Base-by-base conservation (phyloP, 1,140 invertebrate genomes). In the Condylostylus longicornis region DNA sequence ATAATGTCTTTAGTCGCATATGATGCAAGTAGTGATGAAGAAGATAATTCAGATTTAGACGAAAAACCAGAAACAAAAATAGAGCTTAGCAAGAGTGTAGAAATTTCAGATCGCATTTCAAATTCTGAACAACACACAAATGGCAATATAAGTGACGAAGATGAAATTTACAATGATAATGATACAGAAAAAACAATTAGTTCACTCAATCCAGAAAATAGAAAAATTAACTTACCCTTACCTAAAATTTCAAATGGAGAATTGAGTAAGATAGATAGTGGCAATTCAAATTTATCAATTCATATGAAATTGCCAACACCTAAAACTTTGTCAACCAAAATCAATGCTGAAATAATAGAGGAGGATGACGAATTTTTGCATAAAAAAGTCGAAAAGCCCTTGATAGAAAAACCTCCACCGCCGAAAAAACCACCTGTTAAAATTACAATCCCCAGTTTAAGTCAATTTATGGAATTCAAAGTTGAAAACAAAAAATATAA, bases 291-390 rank as follows among this genome's bases (percentile, higher is more conserved):
- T 10, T 10, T 1, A 7, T 6, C 13, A 14, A 25, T 38, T n/a
- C n/a, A 36, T 23, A 23, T 14, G 9, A 28, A 22, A 19, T 7
- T 12, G 7, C 15, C 7, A 7, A 35, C 7, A 17, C 8, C 30
- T 32, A 32, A 32, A 23, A 10, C 29, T 54, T 6, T 22, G 31
- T 1, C 29, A 52, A 14, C 54, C 54, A 7, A 48, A 54, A 29
- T 54, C 54, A 2, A 12, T 1, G 31, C 19, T 20, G 21, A 41
- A 2, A 48, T 67, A 12, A 53, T 61, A 38, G 69, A 72, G 42
- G 62, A 62, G 29, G 69, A 71, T 45, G 70, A 72, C 53, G 70
- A 72, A 47, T 71, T 71, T 45, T 40, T 72, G n/a, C 63, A 66
- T 37, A 72, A 71, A 48, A 71, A 69, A 45, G 65, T 62, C n/a